phyloP scores from a whole-genome alignment of 2,797 vertebrate species.

The Myotis pilosus region DNA sequence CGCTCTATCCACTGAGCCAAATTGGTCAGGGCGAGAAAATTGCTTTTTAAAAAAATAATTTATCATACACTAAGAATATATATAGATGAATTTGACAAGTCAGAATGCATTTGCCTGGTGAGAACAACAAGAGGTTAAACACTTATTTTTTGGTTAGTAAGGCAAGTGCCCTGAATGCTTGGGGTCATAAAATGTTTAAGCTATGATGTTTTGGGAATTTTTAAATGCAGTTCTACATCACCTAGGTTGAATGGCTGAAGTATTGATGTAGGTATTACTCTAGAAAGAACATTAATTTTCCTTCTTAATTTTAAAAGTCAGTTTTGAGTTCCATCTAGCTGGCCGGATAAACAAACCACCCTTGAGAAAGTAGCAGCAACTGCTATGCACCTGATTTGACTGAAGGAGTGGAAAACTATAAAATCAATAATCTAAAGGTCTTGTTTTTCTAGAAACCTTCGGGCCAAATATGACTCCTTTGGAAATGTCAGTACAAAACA shows the following conservation, averaged over 20 bases:
- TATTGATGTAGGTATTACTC: conserved; percentile 28
- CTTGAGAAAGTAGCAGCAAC: conserved; percentile 42
- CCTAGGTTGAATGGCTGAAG: conserved; percentile 46
- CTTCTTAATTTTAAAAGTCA: conserved; percentile 61
- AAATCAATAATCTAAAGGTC: conserved; percentile 63
- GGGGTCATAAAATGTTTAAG: conserved; percentile 45
- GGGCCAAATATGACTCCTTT: conserved; percentile 45
- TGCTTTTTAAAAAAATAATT: not conserved
- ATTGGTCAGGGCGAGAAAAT: not conserved
- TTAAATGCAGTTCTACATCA: conserved; percentile 61
- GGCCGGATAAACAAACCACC: conserved; percentile 42
- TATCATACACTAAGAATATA: not conserved
- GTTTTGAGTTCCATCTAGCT: conserved; percentile 14
- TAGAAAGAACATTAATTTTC: conserved; percentile 60
- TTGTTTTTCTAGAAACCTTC: conserved; percentile 64
- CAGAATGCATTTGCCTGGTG: not conserved
- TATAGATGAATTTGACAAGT: not conserved
- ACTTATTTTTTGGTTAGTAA: conserved; percentile 60
- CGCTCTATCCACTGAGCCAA: no score
- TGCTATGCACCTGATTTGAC: conserved; percentile 12
- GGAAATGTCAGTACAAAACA: conserved; percentile 68
- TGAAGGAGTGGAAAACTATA: conserved; percentile 21
- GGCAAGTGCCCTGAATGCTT: conserved; percentile 48
- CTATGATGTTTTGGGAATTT: conserved; percentile 47
- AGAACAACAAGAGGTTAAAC: conserved; percentile 40